Evolutionary conservation across 2,888 invertebrate genomes (phyloP), one percentile per base, ranked within the genome.

Genomic region (Watsonalla cultraria): DNA sequence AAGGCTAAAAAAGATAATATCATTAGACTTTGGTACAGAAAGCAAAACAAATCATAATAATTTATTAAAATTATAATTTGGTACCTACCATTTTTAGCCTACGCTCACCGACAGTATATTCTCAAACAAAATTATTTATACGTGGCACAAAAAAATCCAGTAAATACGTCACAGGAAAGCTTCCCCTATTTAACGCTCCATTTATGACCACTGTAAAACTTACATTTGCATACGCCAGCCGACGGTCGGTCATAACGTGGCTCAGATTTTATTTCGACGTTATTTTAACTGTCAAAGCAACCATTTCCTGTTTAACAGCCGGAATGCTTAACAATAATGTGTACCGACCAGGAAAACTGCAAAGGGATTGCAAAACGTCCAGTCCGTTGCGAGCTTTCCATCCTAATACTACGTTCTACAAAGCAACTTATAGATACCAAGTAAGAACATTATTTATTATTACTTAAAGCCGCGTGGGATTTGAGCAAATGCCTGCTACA

Each of bases 181-280:
- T 52, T 49, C 56, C 56, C 51, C 59, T 46, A 51, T 53, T 63
- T 67, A 46, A 64, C 58, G 60, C 59, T 51, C 58, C 56, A 57
- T 68, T 61, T 61, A 66, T 52, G 53, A 54, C 61, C 58, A 64
- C 62, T 70, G 68, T 75, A 72, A 76, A 79, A 66, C 67, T 67
- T 65, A 72, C 72, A 82, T 84, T 82, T 78, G 72, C 83, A 80
- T 84, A 74, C 70, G 74, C 70, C 73, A 70, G 67, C 60, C 56
- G 61, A 59, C 62, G 65, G 68, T 60, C 68, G 68, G 72, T 72
- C 62, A 65, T 70, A 64, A 63, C 57, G 64, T 64, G 59, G 70
- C 64, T 56, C 64, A 61, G 70, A 68, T 75, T 80, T 73, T 74
- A 77, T 79, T 76, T 65, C 65, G 66, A 67, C 65, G 67, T 67